Conservation (phyloP, 2,113 vertebrate species). For the Hassar affinis region DNA sequence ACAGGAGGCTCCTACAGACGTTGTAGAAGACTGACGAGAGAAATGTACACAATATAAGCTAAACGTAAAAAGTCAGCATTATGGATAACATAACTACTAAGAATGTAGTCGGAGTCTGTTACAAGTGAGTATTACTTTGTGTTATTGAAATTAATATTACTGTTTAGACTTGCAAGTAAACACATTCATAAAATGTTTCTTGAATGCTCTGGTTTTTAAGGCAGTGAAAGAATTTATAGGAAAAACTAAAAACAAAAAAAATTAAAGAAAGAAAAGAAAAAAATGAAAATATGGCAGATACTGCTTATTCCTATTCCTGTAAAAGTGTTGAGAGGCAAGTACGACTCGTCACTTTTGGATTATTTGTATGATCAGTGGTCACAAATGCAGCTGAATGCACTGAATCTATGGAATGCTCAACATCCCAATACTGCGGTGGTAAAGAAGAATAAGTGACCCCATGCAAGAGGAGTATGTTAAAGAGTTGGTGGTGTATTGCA, state of each 20-base stretch:
- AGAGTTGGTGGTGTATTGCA: slow-evolving; percentile 2
- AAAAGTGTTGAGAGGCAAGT: slow-evolving; percentile 28
- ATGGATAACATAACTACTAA: slow-evolving; percentile 42
- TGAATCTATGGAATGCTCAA: slow-evolving; percentile 26
- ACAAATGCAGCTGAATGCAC: slow-evolving; percentile 9
- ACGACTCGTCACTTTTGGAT: neutral
- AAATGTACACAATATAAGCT: slow-evolving; percentile 35
- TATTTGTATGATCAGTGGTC: neutral
- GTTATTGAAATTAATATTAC: slow-evolving; percentile 22
- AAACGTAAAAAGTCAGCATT: slow-evolving; percentile 21
- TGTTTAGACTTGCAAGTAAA: slow-evolving; percentile 25
- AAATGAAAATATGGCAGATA: slow-evolving; percentile 87
- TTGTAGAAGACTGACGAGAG: neutral
- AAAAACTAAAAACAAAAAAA: slow-evolving; percentile 67
- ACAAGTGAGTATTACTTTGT: slow-evolving; percentile 9
- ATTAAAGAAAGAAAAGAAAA: slow-evolving; percentile 78
- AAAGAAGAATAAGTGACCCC: slow-evolving; percentile 1
- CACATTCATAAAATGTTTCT: slow-evolving; percentile 42
- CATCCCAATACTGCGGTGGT: slow-evolving; percentile 36
- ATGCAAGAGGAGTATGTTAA: neutral
- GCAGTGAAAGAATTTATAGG: slow-evolving; percentile 75
- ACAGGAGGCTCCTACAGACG: slow-evolving; percentile 11
- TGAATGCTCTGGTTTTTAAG: slow-evolving; percentile 40
- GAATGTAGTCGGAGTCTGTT: slow-evolving; percentile 38
- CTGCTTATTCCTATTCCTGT: slow-evolving; percentile 76